Evolutionary conservation across 2,113 vertebrate genomes (phyloP).

Genomic region (Aphyosemion australe): DNA sequence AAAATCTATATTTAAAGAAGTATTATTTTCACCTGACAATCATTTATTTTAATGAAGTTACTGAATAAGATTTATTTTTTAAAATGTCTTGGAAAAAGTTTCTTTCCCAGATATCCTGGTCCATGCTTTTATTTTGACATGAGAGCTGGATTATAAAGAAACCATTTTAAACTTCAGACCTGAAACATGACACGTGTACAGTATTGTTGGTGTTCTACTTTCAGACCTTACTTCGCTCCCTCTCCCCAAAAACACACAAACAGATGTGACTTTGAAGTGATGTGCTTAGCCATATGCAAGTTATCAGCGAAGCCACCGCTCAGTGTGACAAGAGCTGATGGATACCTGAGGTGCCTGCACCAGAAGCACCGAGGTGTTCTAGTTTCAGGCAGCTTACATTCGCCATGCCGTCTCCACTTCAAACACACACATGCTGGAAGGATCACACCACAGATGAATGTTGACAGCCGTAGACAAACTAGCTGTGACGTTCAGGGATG

Average conservation of each 20-base stretch:
- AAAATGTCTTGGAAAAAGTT: too few relatives aligned
- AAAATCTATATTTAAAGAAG: too few relatives aligned
- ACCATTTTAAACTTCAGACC: neutral
- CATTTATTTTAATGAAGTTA: too few relatives aligned
- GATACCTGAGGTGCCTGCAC: slow-evolving; percentile 46
- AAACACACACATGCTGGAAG: slow-evolving; percentile 56
- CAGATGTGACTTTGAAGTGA: slow-evolving; percentile 55
- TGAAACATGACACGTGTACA: neutral
- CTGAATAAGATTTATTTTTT: too few relatives aligned
- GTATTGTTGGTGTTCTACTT: slow-evolving; percentile 7
- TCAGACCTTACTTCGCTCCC: neutral
- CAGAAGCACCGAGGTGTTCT: slow-evolving; percentile 34
- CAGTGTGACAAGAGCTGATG: slow-evolving; percentile 50
- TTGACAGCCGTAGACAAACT: slow-evolving; percentile 65
- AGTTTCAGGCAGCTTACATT: slow-evolving; percentile 61
- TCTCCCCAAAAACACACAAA: slow-evolving; percentile 9
- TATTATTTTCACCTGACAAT: too few relatives aligned
- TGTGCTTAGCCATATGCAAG: slow-evolving; percentile 41
- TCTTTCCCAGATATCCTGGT: too few relatives aligned
- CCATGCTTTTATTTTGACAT: too few relatives aligned
- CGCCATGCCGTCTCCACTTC: slow-evolving; percentile 64
- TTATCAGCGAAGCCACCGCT: slow-evolving; percentile 38
- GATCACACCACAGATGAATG: slow-evolving; percentile 57
- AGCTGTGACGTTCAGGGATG: slow-evolving; percentile 67
- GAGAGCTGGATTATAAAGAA: too few relatives aligned